phyloP scores from a whole-genome alignment of 2,113 vertebrate genomes.

The Ardeotis arabs region DNA sequence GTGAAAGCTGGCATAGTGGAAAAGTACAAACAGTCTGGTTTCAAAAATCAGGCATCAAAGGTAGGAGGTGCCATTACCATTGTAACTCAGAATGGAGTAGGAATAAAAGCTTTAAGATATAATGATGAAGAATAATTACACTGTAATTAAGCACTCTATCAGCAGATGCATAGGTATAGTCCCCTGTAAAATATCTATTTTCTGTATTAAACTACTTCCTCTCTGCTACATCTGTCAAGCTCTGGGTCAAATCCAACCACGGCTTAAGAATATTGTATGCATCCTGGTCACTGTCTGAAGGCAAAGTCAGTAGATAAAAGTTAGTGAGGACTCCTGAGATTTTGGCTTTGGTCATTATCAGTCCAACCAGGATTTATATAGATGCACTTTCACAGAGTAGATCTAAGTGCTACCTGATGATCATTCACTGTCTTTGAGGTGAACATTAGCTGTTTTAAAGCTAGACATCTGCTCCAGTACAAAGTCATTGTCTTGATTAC shows the following conservation, averaged over 20 bases:
- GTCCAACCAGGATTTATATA: neutral
- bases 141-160: neutral
- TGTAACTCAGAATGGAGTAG: neutral
- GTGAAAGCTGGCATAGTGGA: neutral
- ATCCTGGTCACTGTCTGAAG: neutral
- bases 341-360: neutral
- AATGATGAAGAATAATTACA: neutral
- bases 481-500: neutral
- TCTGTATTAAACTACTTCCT: neutral
- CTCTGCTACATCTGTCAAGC: neutral
- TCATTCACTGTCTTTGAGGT: neutral
- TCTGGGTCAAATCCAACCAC: neutral
- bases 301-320: neutral
- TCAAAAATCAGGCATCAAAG: neutral
- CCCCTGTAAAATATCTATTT: neutral
- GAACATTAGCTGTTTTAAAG: neutral
- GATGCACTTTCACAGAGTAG: neutral
- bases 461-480: neutral
- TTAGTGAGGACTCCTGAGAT: neutral
- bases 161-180: neutral
- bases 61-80: neutral
- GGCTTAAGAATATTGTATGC: accelerated
- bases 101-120: neutral
- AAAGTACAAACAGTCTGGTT: neutral
- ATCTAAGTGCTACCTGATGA: neutral